Evolutionary conservation across 2,113 vertebrate genomes (phyloP).

Genomic region (Neolamprologus brichardi): DNA sequence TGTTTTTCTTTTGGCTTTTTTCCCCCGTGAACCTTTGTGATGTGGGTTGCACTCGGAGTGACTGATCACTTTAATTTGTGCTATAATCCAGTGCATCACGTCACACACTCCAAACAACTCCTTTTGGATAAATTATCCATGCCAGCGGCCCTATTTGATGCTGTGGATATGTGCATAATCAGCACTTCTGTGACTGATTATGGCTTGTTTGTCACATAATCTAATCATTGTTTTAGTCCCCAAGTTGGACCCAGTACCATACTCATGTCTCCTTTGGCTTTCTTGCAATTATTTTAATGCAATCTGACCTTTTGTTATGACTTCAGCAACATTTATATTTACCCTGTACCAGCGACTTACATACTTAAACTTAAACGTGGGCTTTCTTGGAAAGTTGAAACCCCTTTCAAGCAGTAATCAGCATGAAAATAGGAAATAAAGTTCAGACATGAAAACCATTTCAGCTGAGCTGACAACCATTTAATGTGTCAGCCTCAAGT

Average conservation of each 20-base stretch:
- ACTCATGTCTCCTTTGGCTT: not conserved
- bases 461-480: not conserved
- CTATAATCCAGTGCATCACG: not conserved
- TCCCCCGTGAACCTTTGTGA: accelerated
- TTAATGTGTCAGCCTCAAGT: not conserved
- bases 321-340: not conserved
- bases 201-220: not conserved
- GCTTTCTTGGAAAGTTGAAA: not conserved
- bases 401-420: not conserved
- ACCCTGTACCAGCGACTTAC: accelerated
- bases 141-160: not conserved
- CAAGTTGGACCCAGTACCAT: not conserved
- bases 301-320: not conserved
- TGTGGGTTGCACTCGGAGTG: accelerated
- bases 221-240: not conserved
- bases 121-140: not conserved
- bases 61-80: not conserved
- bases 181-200: not conserved
- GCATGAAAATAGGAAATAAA: not conserved
- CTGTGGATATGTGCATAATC: not conserved
- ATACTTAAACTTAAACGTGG: not conserved
- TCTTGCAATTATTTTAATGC: not conserved
- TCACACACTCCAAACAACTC: not conserved
- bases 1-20: not conserved
- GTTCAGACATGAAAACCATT: not conserved